These are phyloP conservation scores for Pheosia tremula DNA, from an alignment of 2,888 invertebrate species.

Conservation along the genomic window DNA sequence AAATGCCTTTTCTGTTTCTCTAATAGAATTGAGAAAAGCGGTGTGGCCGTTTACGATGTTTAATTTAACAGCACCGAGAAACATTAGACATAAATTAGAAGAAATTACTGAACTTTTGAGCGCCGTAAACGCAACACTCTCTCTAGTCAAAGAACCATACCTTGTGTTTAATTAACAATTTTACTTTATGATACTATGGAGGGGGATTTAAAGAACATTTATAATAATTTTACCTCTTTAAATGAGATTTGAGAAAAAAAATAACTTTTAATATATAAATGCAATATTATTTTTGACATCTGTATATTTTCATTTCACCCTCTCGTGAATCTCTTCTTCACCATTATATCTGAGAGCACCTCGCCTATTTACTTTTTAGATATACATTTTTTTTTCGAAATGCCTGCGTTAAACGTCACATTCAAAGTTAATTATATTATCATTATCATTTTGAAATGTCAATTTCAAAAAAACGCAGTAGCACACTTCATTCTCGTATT, in stretches of 20 bases:
- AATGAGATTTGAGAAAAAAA: no score
- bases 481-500: not conserved
- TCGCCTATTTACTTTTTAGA: not conserved
- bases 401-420: constrained; percentile 13
- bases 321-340: no score
- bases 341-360: not conserved
- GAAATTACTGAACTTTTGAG: constrained; percentile 28
- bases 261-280: no score
- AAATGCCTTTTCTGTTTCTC: constrained; percentile 7
- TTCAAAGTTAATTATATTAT: constrained; percentile 13
- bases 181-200: not conserved
- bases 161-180: constrained; percentile 20
- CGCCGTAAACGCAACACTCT: constrained; percentile 21
- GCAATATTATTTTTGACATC: no score
- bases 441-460: not conserved
- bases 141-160: constrained; percentile 24
- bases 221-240: no score
- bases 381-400: constrained; percentile 1
- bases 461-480: not conserved
- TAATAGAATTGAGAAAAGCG: constrained; percentile 7
- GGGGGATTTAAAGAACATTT: no score
- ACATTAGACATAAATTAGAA: constrained; percentile 33
- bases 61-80: constrained; percentile 27
- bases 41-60: constrained; percentile 11
- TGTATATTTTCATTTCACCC: no score